These are phyloP conservation scores for Alviniconcha marisindica DNA, from an alignment of 1,140 invertebrate species.

Conservation along the genomic window DNA sequence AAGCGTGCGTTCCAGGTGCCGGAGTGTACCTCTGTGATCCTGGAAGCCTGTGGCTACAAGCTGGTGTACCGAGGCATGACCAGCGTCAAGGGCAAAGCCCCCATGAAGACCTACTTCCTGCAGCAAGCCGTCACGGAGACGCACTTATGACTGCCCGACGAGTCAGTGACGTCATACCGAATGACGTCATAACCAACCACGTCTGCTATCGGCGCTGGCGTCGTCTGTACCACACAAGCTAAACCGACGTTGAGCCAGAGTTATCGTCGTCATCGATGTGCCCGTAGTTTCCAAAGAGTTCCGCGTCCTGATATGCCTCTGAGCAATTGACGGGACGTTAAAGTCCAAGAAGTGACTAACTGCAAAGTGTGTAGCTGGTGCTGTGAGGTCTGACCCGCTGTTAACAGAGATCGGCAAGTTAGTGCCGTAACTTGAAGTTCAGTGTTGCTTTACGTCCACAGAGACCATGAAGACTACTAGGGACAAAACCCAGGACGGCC, in stretches of 20 bases:
- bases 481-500: no score
- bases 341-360: no score
- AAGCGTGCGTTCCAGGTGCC: conserved; percentile 58
- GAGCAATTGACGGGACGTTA: no score
- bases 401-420: no score
- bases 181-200: background rate
- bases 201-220: background rate
- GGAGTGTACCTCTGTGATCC: conserved; percentile 61
- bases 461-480: no score
- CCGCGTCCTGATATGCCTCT: no score
- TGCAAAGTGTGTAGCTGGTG: no score
- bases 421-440: no score
- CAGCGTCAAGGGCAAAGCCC: conserved; percentile 69
- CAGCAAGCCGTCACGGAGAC: conserved; percentile 20
- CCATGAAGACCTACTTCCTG: conserved; percentile 71
- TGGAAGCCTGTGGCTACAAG: conserved; percentile 55
- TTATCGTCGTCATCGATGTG: no score
- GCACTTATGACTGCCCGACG: conserved; percentile 35
- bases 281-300: no score
- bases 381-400: no score
- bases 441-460: no score
- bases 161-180: background rate
- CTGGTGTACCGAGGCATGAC: conserved; percentile 64
- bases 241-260: background rate
- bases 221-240: background rate